Base-by-base conservation (phyloP, 2,888 invertebrate species). In the Oligia fasciuncula region DNA sequence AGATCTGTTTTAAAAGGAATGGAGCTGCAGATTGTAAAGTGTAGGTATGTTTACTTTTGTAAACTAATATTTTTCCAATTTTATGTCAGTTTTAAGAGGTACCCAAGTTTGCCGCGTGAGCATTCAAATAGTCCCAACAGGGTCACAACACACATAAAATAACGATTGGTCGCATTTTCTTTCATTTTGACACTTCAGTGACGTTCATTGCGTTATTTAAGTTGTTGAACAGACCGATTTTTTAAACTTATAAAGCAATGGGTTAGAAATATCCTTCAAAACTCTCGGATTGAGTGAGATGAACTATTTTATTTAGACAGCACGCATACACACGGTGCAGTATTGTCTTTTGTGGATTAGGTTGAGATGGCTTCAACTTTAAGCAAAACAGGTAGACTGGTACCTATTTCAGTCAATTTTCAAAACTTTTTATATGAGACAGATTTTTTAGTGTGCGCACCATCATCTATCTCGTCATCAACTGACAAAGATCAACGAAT, bases 1-100 rank as follows among this genome's bases (percentile, higher is more conserved):
- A 65, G 63, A 63, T n/a, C 8, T 82, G 4, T 66, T 81, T 66
- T 54, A 40, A 65, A 70, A 70, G 65, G 43, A 60, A 66, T 66
- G 66, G 51, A 77, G 69, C 77, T 66, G 77, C 17, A 35, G 43
- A 82, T 79, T 79, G 14, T n/a, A n/a, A 46, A 8, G 14, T 35
- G 9, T 29, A 29, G 29, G 29, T 29, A 29, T 29, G 29, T 29
- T 29, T 29, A 29, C 1, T 29, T 29, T 29, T 1, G 29, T n/a
- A 29, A 29, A 46, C 2, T 17, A 49, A 1, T 35, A n/a, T 17
- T 63, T 35, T 63, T 35, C 0, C 4, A 60, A 60, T 29, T 29
- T 2, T 35, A 23, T 13, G 6, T 23, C 51, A 19, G 69, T 51
- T 69, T 35, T 11, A 49, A 6, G 49, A 35, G 29, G 29, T 29